Conservation (phyloP, 2,888 invertebrate species). For the Eurytoma californica region DNA sequence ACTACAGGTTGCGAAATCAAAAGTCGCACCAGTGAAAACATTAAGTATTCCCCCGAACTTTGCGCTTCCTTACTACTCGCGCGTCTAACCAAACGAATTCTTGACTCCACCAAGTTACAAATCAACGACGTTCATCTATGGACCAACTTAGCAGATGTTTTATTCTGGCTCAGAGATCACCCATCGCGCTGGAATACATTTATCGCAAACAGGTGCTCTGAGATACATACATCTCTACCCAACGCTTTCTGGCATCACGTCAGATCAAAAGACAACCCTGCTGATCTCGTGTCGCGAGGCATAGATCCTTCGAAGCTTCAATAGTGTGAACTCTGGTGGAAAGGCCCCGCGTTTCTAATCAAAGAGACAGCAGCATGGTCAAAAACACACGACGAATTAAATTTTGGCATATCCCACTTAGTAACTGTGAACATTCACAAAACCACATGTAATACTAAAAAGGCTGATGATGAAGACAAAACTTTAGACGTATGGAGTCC, state of each 20-base stretch:
- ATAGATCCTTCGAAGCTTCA: not conserved
- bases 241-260: not conserved
- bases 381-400: not conserved
- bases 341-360: not conserved
- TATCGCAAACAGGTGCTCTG: not conserved
- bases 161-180: not conserved
- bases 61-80: not conserved
- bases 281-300: not conserved
- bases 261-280: not conserved
- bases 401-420: not conserved
- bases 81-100: not conserved
- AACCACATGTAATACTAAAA: no score
- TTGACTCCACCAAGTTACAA: not conserved
- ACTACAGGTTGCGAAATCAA: not conserved
- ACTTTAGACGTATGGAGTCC: not conserved
- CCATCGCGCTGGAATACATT: not conserved
- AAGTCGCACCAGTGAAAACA: not conserved
- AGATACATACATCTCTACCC: not conserved
- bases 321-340: not conserved
- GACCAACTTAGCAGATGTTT: not conserved
- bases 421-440: not conserved
- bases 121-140: not conserved
- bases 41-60: not conserved
- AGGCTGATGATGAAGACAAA: no score
- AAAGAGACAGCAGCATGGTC: not conserved